These are phyloP conservation scores for Ochropacha duplaris DNA, from an alignment of 2,888 invertebrate species.

Conservation along the genomic window DNA sequence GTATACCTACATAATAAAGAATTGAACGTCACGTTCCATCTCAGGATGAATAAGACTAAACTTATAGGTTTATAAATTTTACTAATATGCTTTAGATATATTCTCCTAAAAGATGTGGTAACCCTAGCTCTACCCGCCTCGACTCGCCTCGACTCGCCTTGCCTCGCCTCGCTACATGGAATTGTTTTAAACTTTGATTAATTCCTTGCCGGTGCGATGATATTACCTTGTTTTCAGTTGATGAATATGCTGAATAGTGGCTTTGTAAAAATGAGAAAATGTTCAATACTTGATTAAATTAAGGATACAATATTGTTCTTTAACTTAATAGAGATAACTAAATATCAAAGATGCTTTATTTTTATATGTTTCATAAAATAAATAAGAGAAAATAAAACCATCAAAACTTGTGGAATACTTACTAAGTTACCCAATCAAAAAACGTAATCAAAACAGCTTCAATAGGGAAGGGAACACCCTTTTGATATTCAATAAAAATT, in stretches of 20 bases:
- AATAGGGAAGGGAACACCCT: too few species aligned
- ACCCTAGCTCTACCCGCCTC: not conserved
- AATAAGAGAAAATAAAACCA: too few species aligned
- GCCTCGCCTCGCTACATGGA: conserved; percentile 61
- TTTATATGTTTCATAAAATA: too few species aligned
- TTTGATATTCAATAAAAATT: too few species aligned
- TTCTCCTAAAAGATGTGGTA: not conserved
- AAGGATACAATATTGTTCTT: not conserved
- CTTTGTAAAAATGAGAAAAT: conserved; percentile 32
- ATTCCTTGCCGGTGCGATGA: conserved; percentile 65
- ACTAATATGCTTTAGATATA: not conserved
- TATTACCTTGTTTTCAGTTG: conserved; percentile 68
- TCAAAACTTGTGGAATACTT: too few species aligned
- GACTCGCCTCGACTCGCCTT: conserved; percentile 30
- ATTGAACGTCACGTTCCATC: too few species aligned
- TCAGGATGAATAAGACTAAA: too few species aligned
- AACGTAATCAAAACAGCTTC: too few species aligned
- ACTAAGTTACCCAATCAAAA: too few species aligned
- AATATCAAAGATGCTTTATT: too few species aligned
- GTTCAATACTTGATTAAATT: not conserved
- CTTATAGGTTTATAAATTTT: too few species aligned
- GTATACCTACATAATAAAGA: too few species aligned
- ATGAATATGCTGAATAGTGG: conserved; percentile 55
- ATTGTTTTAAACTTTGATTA: conserved; percentile 82
- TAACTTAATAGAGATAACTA: not conserved